Evolutionary conservation across 2,797 vertebrate species (phyloP).

Genomic region (Holocentrus rufus): DNA sequence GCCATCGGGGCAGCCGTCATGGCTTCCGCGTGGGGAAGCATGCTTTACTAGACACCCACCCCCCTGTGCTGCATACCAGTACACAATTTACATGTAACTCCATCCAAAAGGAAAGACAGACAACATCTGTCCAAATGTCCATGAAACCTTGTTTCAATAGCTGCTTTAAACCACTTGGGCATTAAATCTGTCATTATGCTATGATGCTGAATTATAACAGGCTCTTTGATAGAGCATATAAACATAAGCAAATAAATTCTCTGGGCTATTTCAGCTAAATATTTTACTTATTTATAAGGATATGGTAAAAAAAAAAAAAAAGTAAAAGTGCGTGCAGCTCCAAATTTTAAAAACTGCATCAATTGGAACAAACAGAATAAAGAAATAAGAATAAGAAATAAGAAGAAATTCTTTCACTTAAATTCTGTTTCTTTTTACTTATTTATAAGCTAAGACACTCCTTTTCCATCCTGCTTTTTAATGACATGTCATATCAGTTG

Average conservation of each 20-base stretch:
- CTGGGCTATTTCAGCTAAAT: not conserved
- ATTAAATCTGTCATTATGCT: not conserved
- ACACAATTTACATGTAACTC: not conserved
- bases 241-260: not conserved
- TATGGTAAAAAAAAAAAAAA: too few relatives aligned
- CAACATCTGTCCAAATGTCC: not conserved
- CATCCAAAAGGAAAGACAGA: too few relatives aligned
- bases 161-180: not conserved
- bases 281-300: not conserved
- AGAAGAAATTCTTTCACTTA: too few relatives aligned
- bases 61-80: not conserved
- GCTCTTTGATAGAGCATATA: too few relatives aligned
- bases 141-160: not conserved
- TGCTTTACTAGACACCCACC: slow-evolving; percentile 37
- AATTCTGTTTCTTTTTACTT: too few relatives aligned
- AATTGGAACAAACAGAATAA: too few relatives aligned
- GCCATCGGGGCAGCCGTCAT: slow-evolving; percentile 47
- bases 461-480: not conserved
- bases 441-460: not conserved
- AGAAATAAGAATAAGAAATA: too few relatives aligned
- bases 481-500: not conserved
- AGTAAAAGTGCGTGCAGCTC: too few relatives aligned
- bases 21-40: slow-evolving; percentile 59
- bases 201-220: not conserved
- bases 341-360: too few relatives aligned